Base-by-base conservation (phyloP, 2,888 invertebrate genomes). In the Syrista parreyssii region DNA sequence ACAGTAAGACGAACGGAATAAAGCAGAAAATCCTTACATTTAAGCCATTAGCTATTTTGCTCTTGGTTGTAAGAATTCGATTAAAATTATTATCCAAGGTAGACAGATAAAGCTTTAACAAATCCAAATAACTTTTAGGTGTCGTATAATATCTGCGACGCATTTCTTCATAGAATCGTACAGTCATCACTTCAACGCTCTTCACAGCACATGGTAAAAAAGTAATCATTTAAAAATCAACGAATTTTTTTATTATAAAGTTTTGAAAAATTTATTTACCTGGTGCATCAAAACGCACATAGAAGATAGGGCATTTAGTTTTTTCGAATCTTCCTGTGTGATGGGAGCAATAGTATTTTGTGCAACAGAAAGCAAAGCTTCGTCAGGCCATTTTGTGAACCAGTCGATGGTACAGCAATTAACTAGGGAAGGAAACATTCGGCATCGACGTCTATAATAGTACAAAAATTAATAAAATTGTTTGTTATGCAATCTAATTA, bases 361-460 rank as follows among this genome's bases (percentile, higher is more conserved):
- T 0, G 98, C 97, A 1, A 97, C 98, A 0, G 97, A 96, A 30
- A 96, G 92, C 76, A 98, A 92, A 23, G 98, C 98, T 88, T 98
- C 98, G 15, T 94, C 93, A 0, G 98, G 98, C 98, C 98, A 98
- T 86, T 96, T 97, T 1, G 95, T 95, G 91, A 97, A 98, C 98
- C 98, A 98, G 90, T 98, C 97, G 79, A 98, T 98, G 0, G 97
- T 97, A 88, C 98, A 98, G 89, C 98, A 98, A 92, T 98, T 98
- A 73, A 94, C 93, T 82, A 98, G 92, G 0, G 98, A 98, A 0
- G 98, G 98, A 90, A 98, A 98, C 96, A 98, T 98, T 72, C 98
- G 95, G 85, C 98, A 96, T 11, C 98, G 94, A 69, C 96, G 95
- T 81, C 97, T 95, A 89, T 34, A 87, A 11, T 90, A 91, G 82